These are phyloP conservation scores for Charina bottae DNA, from an alignment of 2,113 vertebrate genomes.

Conservation along the genomic window DNA sequence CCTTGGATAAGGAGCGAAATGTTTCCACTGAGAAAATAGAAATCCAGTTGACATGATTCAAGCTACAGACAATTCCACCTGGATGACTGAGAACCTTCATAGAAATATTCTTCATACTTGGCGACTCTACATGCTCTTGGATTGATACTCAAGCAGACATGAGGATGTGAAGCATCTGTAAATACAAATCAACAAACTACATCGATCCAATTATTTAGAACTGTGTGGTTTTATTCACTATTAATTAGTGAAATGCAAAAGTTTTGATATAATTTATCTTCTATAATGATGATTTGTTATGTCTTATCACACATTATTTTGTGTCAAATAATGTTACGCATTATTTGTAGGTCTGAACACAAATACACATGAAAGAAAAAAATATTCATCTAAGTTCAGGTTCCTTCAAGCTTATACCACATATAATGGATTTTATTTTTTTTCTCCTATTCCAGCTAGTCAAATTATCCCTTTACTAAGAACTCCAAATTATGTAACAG, in stretches of 20 bases:
- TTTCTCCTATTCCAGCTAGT: neutral
- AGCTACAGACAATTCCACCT: no score
- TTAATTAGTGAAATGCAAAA: neutral
- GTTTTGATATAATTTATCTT: neutral
- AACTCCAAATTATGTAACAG: slow-evolving; percentile 21
- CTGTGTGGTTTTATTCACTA: neutral
- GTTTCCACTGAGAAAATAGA: no score
- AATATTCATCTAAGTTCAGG: neutral
- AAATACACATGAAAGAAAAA: neutral
- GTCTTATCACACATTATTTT: neutral
- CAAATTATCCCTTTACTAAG: slow-evolving; percentile 38
- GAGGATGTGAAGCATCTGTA: neutral
- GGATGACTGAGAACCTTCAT: no score
- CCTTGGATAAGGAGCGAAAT: no score
- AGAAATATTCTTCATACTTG: neutral
- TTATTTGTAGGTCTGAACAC: neutral
- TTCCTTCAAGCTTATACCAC: neutral
- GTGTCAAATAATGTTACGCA: neutral
- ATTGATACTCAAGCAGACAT: neutral
- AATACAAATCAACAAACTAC: neutral
- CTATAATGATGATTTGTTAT: neutral
- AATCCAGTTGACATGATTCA: no score
- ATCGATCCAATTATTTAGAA: neutral
- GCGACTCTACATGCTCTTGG: neutral
- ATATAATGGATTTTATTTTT: neutral